Evolutionary conservation across 2,113 vertebrate species (phyloP), one percentile per base, ranked within the genome.

Genomic region (Orycteropus afer): DNA sequence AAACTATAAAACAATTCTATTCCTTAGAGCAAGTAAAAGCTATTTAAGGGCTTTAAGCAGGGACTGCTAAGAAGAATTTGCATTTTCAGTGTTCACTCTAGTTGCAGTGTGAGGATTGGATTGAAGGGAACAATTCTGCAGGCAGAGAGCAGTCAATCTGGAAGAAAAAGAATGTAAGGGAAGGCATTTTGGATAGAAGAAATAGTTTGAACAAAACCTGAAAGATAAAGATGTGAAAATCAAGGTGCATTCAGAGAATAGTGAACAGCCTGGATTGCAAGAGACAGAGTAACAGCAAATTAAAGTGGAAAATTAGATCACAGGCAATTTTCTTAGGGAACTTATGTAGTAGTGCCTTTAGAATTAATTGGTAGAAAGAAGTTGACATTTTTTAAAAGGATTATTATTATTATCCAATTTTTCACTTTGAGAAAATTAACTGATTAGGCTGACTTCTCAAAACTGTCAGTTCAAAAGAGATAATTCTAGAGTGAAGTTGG

Each of bases 331-430:
- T 88, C 40, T n/a, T 20, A n/a, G 18, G 51, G 5, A 74, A 45
- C 1, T 95, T 97, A 81, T 40, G 20, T 67, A 40, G 53, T 20
- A 95, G 92, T 90, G 37, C 34, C 59, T 97, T 88, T 57, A 65
- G 20, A 79, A 53, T 79, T 94, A 89, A 95, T 96, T 55, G 83
- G 10, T 57, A 65, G 42, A 86, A 78, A 96, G 67, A n/a, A 47
- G 67, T 1, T 90, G 22, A 65, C 78, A 76, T 55, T 69, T 86
- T 95, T 92, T 82, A 55, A 91, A 95, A n/a, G 81, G 67, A 82
- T 95, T 95, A 96, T 83, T 53, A n/a, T 78, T 86, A 84, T 76
- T 57, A 90, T 89, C 74, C 61, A 83, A 83, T 90, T 94, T 93
- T 91, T 94, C 67, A 93, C 63, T 96, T 94, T 61, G 20, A 90